phyloP scores from a whole-genome alignment of 2,888 invertebrate species.

The Helicoverpa assulta region DNA sequence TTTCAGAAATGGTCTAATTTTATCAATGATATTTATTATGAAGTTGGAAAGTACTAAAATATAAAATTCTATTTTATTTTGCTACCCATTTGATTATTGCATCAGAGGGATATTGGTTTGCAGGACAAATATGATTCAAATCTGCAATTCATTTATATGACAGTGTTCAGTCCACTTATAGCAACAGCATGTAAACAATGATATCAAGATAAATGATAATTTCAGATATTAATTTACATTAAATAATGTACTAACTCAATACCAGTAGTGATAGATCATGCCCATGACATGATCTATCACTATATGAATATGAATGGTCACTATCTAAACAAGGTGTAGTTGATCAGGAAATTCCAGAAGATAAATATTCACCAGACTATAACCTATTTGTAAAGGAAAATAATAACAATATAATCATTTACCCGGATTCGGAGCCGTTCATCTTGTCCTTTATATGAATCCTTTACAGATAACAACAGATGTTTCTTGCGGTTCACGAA shows the following conservation, averaged over 20 bases:
- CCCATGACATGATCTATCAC: too few species aligned
- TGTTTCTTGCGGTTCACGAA: slow-evolving; percentile 70
- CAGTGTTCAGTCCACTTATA: slow-evolving; percentile 16
- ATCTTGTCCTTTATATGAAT: slow-evolving; percentile 84
- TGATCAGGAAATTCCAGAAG: slow-evolving; percentile 12
- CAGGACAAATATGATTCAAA: neutral
- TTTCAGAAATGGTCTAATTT: too few species aligned
- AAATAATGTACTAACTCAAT: slow-evolving; percentile 1
- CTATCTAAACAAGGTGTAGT: slow-evolving; percentile 10
- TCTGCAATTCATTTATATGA: neutral
- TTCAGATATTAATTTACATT: slow-evolving; percentile 1
- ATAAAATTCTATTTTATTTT: too few species aligned
- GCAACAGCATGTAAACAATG: slow-evolving; percentile 43
- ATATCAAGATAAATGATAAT: slow-evolving; percentile 43
- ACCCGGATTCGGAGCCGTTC: slow-evolving; percentile 96
- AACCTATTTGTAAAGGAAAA: slow-evolving; percentile 69
- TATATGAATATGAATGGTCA: neutral
- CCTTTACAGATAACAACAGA: slow-evolving; percentile 66
- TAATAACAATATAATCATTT: slow-evolving; percentile 76
- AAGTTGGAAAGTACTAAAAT: too few species aligned
- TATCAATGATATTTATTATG: too few species aligned
- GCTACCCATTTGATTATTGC: too few species aligned
- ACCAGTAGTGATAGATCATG: slow-evolving; percentile 11
- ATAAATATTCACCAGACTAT: slow-evolving; percentile 11
- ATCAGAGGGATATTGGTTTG: neutral